Evolutionary conservation across 2,113 vertebrate species (phyloP), one percentile per base, ranked within the genome.

Genomic region (Pimephales promelas): DNA sequence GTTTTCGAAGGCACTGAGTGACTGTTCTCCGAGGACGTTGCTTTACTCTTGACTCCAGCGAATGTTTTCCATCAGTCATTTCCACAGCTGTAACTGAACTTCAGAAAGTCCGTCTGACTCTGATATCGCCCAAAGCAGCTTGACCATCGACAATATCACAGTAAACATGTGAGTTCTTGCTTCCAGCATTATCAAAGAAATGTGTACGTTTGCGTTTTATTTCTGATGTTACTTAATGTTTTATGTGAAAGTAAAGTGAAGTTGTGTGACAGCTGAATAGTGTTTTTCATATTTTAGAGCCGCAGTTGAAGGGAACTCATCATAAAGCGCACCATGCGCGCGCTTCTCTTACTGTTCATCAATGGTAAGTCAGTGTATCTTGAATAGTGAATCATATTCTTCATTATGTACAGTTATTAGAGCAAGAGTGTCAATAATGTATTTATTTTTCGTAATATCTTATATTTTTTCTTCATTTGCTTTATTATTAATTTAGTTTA

Each of bases 31-130:
- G 24, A 66, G 54, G 57, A 66, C 18, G 9, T 40, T 7, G n/a
- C 24, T 43, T 20, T 4, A 16, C 26, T 88, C 72, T 59, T 0
- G 0, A 71, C 0, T 91, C 91, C 91, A 87, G 10, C 26, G 0
- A 91, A 78, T 86, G 85, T 52, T 93, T 93, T 93, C 87, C 80
- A 54, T n/a, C 34, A 40, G 36, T 64, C 85, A 3, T 68, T 43
- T 76, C 7, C 45, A 64, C 47, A n/a, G 28, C 49, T 70, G 62
- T 49, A 56, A n/a, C 77, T 31, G 62, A 18, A 70, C 62, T 66
- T 57, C 45, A 68, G 73, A 84, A 77, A 87, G 81, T 87, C 82
- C 9, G 73, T 64, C 59, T 34, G 40, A 13, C 20, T 66, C 10
- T 31, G 78, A 52, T n/a, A 79, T 26, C 78, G 18, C 24, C 49